These are phyloP conservation scores for Andricus grossulariae DNA, from an alignment of 1,140 invertebrate genomes.

Conservation along the genomic window DNA sequence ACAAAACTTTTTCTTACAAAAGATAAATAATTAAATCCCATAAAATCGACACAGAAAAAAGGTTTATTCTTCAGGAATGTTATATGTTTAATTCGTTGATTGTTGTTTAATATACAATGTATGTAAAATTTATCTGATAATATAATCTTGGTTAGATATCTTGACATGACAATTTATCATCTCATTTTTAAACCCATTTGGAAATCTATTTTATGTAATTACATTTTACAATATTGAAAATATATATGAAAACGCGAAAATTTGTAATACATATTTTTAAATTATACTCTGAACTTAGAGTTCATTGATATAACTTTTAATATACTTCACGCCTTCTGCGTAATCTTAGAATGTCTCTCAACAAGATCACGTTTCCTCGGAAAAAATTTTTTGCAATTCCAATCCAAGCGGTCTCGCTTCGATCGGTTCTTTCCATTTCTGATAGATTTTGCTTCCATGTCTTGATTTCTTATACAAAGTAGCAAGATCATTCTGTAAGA, in stretches of 20 bases:
- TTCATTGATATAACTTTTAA: neutral
- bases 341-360: neutral
- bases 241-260: neutral
- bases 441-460: neutral
- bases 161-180: too few relatives aligned
- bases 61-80: too few relatives aligned
- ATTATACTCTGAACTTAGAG: slow-evolving; percentile 1
- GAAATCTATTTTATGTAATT: too few relatives aligned
- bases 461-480: neutral
- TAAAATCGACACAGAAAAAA: too few relatives aligned
- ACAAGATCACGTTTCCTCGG: slow-evolving; percentile 29
- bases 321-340: slow-evolving; percentile 17
- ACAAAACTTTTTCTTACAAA: too few relatives aligned
- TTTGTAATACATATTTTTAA: neutral
- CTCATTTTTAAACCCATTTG: too few relatives aligned
- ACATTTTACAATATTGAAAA: too few relatives aligned
- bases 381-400: slow-evolving; percentile 22
- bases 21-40: too few relatives aligned
- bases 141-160: too few relatives aligned
- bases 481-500: neutral
- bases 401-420: slow-evolving; percentile 9
- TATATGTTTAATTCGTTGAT: too few relatives aligned
- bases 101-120: too few relatives aligned
- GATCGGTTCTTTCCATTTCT: neutral
- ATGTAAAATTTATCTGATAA: too few relatives aligned